These are phyloP conservation scores for Conomelus anceps DNA, from an alignment of 2,888 invertebrate genomes.

Conservation along the genomic window DNA sequence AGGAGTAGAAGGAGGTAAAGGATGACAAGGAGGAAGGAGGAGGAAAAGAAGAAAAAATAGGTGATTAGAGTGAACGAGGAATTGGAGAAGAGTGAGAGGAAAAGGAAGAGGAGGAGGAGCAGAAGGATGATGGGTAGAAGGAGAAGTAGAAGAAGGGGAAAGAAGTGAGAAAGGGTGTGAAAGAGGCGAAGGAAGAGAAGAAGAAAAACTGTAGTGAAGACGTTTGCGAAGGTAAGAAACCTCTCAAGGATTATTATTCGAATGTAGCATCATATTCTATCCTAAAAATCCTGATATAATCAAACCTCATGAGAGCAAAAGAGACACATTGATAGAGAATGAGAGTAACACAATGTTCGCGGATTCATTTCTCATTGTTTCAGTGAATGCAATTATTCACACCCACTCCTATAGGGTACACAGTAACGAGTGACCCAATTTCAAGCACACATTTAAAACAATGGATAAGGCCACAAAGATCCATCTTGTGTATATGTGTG, in stretches of 20 bases:
- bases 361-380: background rate
- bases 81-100: too few species aligned
- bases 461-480: background rate
- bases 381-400: background rate
- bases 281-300: background rate
- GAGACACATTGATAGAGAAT: background rate
- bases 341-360: background rate
- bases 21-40: too few species aligned
- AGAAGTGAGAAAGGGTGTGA: too few species aligned
- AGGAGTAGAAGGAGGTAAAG: too few species aligned
- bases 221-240: background rate
- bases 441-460: background rate
- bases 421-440: background rate
- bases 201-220: too few species aligned
- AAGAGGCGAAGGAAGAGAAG: background rate
- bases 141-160: too few species aligned
- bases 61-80: too few species aligned
- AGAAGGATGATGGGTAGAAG: too few species aligned
- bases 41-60: too few species aligned
- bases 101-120: too few species aligned
- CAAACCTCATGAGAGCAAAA: background rate
- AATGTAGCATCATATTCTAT: background rate
- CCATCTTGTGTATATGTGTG: background rate
- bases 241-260: background rate
- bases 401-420: background rate